Evolutionary conservation across 2,113 vertebrate genomes (phyloP).

Genomic region (Tragelaphus imberbis): DNA sequence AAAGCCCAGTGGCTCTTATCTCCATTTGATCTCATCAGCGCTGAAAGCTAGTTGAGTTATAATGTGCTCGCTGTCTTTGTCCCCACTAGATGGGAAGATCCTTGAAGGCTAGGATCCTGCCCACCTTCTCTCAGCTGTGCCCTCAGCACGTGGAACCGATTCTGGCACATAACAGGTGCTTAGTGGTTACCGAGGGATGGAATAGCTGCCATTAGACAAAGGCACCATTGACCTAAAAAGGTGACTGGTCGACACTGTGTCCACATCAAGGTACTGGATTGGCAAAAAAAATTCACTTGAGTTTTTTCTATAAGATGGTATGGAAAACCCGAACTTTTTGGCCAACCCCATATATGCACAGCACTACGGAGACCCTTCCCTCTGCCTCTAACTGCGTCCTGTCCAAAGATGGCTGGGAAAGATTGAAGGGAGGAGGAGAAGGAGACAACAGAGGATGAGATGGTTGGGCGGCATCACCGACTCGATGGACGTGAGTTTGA

Average conservation of each 20-base stretch:
- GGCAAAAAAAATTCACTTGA: neutral
- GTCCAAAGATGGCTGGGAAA: neutral
- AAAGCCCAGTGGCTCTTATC: neutral
- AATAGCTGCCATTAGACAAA: neutral
- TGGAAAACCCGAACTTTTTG: neutral
- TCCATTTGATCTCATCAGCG: fast-evolving
- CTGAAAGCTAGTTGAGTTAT: neutral
- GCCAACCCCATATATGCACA: neutral
- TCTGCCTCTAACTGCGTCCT: neutral
- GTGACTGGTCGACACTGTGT: neutral
- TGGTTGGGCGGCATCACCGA: neutral
- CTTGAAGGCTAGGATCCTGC: neutral
- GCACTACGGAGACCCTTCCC: neutral
- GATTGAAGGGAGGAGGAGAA: neutral
- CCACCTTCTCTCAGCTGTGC: neutral
- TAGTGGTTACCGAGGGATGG: neutral
- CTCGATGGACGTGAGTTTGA: no score
- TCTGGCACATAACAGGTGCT: neutral
- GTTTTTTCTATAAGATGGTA: neutral
- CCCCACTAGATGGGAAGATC: neutral
- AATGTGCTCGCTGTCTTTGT: fast-evolving
- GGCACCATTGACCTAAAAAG: neutral
- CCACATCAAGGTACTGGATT: neutral
- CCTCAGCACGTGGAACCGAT: neutral
- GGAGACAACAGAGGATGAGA: neutral